Evolutionary conservation across 2,888 invertebrate species (phyloP).

Genomic region (Orthosia gracilis): DNA sequence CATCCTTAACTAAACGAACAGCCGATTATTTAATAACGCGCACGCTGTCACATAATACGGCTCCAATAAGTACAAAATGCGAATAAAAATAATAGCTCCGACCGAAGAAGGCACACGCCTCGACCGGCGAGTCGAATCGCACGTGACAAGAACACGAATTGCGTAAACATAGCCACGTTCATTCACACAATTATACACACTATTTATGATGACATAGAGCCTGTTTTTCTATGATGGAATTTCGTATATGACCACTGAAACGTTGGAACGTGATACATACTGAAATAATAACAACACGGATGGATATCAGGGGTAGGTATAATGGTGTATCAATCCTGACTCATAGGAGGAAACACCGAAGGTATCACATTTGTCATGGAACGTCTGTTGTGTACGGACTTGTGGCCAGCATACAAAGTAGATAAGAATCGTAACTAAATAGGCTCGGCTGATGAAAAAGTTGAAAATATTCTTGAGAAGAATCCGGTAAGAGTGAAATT

Average conservation of each 20-base stretch:
- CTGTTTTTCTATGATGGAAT: slow-evolving; percentile 26
- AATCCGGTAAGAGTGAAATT: too few species aligned
- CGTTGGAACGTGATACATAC: slow-evolving; percentile 83
- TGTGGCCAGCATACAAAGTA: slow-evolving; percentile 44
- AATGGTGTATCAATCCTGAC: slow-evolving; percentile 73
- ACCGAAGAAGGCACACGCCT: slow-evolving; percentile 81
- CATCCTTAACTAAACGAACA: slow-evolving; percentile 71
- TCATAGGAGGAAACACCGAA: slow-evolving; percentile 63
- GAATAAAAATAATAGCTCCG: slow-evolving; percentile 84
- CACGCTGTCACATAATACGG: slow-evolving; percentile 81
- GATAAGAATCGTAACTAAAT: slow-evolving; percentile 1
- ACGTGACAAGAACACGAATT: slow-evolving; percentile 87
- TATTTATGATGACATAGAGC: slow-evolving; percentile 65
- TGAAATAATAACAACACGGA: slow-evolving; percentile 77
- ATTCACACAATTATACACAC: slow-evolving; percentile 69
- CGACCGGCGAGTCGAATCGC: slow-evolving; percentile 79
- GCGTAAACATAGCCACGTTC: slow-evolving; percentile 72
- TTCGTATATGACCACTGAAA: slow-evolving; percentile 74
- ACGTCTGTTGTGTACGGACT: slow-evolving; percentile 33
- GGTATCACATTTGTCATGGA: slow-evolving; percentile 62
- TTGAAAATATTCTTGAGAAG: neutral
- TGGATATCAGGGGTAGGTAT: slow-evolving; percentile 71
- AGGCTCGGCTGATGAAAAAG: neutral
- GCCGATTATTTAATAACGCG: slow-evolving; percentile 80
- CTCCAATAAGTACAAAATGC: slow-evolving; percentile 85